Percentiles rank a stretch among this genome's conserved stretches.
Conservation (phyloP, 2,113 vertebrate species). For the Otis tarda region DNA sequence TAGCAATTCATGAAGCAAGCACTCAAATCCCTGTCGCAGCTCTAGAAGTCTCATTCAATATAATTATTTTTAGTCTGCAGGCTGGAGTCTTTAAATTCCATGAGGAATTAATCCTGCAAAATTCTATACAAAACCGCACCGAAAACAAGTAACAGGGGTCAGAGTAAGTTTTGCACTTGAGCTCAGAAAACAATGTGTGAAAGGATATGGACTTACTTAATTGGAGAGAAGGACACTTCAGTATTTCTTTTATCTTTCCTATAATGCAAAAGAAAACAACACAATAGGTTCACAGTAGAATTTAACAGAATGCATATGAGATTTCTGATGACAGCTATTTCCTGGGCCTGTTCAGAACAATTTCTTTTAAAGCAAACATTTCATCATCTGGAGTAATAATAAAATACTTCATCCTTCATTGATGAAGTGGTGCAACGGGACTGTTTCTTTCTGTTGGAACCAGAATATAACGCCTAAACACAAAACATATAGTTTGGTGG, state of each 20-base stretch:
- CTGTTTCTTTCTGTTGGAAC: neutral
- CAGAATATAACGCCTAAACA: neutral
- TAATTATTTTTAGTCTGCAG: neutral
- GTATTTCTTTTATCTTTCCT: slow-evolving; percentile 77
- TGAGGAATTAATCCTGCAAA: neutral
- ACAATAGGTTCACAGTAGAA: neutral
- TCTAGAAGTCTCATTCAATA: neutral
- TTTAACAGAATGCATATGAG: neutral
- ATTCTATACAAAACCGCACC: neutral
- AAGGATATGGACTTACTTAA: slow-evolving; percentile 74
- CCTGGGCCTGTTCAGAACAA: neutral
- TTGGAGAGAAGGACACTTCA: slow-evolving; percentile 77
- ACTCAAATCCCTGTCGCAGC: neutral
- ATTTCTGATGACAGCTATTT: neutral
- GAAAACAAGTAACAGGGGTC: neutral
- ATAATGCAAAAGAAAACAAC: neutral
- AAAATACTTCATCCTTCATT: neutral
- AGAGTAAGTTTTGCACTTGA: neutral
- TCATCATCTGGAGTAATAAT: neutral
- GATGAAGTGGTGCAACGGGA: neutral
- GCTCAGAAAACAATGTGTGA: neutral
- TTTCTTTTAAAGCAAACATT: neutral
- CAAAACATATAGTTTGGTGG: neutral
- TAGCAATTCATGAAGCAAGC: neutral
- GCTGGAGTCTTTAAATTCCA: neutral